Base-by-base conservation (phyloP, 2,797 vertebrate species). In the Smutsia temminckii region DNA sequence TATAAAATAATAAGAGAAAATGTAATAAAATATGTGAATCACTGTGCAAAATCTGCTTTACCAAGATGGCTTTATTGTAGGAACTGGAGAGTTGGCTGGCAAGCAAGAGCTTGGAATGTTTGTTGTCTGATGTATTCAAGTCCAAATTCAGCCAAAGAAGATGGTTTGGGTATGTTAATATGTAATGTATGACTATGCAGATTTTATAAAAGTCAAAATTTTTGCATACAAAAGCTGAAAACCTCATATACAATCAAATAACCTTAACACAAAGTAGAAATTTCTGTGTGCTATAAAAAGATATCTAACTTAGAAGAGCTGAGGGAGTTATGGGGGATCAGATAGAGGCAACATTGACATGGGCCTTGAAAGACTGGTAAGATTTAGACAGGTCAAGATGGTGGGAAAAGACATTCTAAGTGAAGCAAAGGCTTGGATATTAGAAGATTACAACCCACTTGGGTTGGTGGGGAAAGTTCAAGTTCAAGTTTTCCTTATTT, bases 1-100 rank as follows among this genome's bases (percentile, higher is more conserved):
- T 93, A 94, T 94, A 89, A 86, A 89, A 68, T 71, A 88, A 84
- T 42, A 77, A 68, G 68, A 77, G 42, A 88, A 93, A 93, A 83
- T 83, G 3, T 57, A 94, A 91, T 91, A 81, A 78, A 91, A 81
- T 71, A 80, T 90, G 86, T 71, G 55, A 95, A 83, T 57, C 14
- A 27, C 64, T 88, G 40, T 77, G 27, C 46, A 86, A 96, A 95
- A 83, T 96, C 32, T 90, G 4, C 42, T 85, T 23, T 85, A 80
- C 72, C 40, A 68, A 51, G 27, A 74, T 61, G 71, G 66, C 57
- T 94, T 78, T 40, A 72, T 79, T 92, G 46, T 86, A 68, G 27
- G 55, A 81, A 89, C 25, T 77, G n/a, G 23, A 81, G 27, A 14
- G 18, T 51, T 86, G 37, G 74, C 69, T 80, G 13, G 64, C 53